Evolutionary conservation across 2,888 invertebrate species (phyloP).

Genomic region (Prosapia bicincta): DNA sequence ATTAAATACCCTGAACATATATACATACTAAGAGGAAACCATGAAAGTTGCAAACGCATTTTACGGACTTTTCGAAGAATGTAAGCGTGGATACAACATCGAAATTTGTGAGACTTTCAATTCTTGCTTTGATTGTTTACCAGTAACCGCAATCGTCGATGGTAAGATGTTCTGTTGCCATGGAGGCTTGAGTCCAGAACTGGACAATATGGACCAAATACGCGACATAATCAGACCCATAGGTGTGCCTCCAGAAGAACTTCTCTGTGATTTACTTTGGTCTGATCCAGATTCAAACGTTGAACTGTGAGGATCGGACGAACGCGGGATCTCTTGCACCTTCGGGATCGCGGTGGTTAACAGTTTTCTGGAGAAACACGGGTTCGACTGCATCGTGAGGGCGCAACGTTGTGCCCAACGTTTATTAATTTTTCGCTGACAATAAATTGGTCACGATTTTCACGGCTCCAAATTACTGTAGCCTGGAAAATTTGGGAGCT

Average conservation of each 20-base stretch:
- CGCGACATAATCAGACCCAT: conserved; percentile 55
- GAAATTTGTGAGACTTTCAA: conserved; percentile 46
- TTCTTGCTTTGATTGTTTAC: conserved; percentile 51
- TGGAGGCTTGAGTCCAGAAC: conserved; percentile 49
- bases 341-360: conserved; percentile 50
- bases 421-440: conserved; percentile 30
- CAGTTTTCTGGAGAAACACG: neutral
- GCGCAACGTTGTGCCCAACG: neutral
- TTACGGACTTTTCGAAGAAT: neutral
- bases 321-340: conserved; percentile 60
- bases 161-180: conserved; percentile 64
- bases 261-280: conserved; percentile 58
- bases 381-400: neutral
- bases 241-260: conserved; percentile 53
- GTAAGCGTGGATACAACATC: conserved; percentile 37
- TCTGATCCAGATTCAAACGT: conserved; percentile 45
- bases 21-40: neutral
- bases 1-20: neutral
- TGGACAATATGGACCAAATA: conserved; percentile 56
- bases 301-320: conserved; percentile 59
- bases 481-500: neutral
- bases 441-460: conserved; percentile 30
- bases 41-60: neutral
- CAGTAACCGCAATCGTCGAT: conserved; percentile 60
- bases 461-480: neutral